These are phyloP conservation scores for Enteromius treurensis DNA, from an alignment of 2,797 vertebrate genomes.

Conservation along the genomic window DNA sequence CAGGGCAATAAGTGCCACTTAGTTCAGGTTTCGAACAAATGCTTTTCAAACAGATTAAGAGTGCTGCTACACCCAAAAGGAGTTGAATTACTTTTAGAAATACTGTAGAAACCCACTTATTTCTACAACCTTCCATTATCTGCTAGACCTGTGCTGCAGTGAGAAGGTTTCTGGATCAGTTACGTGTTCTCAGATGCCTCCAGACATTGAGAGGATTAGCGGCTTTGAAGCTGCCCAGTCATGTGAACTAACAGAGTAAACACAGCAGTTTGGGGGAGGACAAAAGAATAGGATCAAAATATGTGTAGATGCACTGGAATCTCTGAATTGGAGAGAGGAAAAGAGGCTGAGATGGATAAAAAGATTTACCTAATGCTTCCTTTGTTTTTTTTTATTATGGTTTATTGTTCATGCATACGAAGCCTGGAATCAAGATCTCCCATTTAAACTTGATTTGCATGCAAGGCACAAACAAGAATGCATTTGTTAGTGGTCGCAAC, in stretches of 20 bases:
- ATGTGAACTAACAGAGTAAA: conserved; percentile 46
- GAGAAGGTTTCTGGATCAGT: conserved; percentile 38
- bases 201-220: conserved; percentile 49
- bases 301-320: conserved; percentile 1
- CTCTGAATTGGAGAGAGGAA: neutral
- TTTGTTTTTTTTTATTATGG: neutral
- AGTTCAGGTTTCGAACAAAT: conserved; percentile 29
- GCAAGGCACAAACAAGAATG: neutral
- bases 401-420: conserved; percentile 32
- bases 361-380: conserved; percentile 30
- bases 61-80: neutral
- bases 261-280: conserved; percentile 27
- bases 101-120: conserved; percentile 35
- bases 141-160: conserved; percentile 8
- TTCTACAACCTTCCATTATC: conserved; percentile 37
- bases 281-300: conserved; percentile 29
- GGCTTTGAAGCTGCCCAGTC: conserved; percentile 48
- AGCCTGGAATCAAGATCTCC: neutral
- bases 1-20: conserved; percentile 9
- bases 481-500: neutral
- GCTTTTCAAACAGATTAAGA: conserved; percentile 13
- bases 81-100: conserved; percentile 44
- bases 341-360: conserved; percentile 18
- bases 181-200: conserved; percentile 25
- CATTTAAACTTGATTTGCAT: conserved; percentile 19